phyloP scores from a whole-genome alignment of 2,888 invertebrate species.

The Cistogaster globosa region DNA sequence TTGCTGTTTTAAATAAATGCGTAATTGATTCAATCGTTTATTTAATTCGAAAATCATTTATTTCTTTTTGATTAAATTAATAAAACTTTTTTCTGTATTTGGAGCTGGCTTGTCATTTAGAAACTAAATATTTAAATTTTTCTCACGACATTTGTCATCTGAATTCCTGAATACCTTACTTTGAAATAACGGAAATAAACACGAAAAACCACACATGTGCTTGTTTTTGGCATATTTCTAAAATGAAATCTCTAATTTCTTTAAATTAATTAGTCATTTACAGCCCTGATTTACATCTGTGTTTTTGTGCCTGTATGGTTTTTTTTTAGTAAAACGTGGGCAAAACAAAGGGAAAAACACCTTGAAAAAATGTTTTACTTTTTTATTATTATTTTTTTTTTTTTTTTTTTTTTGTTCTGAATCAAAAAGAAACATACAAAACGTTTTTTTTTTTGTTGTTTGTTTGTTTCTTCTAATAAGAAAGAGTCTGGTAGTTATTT shows the following conservation, averaged over 20 bases:
- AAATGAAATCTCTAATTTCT: not conserved
- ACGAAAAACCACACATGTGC: too few relatives aligned
- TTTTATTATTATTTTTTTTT: not conserved
- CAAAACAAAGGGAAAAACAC: conserved; percentile 68
- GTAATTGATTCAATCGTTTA: too few relatives aligned
- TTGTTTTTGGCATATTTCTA: too few relatives aligned
- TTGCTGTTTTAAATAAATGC: too few relatives aligned
- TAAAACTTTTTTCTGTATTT: too few relatives aligned
- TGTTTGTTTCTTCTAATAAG: not conserved
- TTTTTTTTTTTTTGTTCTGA: conserved; percentile 17
- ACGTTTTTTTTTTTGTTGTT: conserved; percentile 27
- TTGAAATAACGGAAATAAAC: too few relatives aligned
- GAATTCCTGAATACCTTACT: too few relatives aligned
- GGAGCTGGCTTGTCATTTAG: too few relatives aligned
- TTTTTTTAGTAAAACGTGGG: conserved; percentile 65
- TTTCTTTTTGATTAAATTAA: too few relatives aligned
- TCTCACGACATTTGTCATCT: too few relatives aligned
- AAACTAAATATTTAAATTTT: too few relatives aligned
- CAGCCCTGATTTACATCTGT: conserved; percentile 14
- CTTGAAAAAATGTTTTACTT: conserved; percentile 62
- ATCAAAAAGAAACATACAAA: conserved; percentile 31
- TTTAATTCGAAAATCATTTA: not conserved
- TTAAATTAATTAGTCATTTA: not conserved
- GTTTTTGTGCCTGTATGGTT: not conserved
- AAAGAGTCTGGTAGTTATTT: conserved; percentile 65